A percentile compares a stretch with the other conserved stretches of the same genome.
Conservation (phyloP, 2,888 invertebrate genomes). For the Drosophila paramelanica region DNA sequence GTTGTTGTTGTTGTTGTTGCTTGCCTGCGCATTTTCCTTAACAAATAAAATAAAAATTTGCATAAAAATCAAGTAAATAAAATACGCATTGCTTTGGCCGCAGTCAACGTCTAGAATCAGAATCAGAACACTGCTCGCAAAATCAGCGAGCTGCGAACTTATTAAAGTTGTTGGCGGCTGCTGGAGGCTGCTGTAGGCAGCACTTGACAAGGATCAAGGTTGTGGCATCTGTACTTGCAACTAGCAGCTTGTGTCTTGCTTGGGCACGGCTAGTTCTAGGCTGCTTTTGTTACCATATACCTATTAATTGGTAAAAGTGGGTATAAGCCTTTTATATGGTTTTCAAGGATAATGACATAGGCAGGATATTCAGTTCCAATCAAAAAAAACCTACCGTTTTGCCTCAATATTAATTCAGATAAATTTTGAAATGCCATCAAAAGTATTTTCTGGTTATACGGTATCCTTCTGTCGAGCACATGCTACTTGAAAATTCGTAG, state of each 20-base stretch:
- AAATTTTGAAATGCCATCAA: no score
- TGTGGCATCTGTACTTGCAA: constrained; percentile 49
- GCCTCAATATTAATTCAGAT: no score
- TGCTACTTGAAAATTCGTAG: background rate
- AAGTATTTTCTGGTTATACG: background rate
- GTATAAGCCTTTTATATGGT: no score
- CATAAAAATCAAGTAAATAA: constrained; percentile 81
- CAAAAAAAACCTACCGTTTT: no score
- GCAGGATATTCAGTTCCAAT: no score
- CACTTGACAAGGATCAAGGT: constrained; percentile 83
- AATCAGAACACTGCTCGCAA: constrained; percentile 51
- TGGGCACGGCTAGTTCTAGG: constrained; percentile 48
- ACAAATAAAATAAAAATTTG: constrained; percentile 79
- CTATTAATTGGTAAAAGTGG: background rate
- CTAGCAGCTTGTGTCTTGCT: constrained; percentile 21
- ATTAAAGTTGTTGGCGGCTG: constrained; percentile 73
- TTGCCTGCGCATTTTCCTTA: constrained; percentile 60
- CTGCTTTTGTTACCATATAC: constrained; percentile 15
- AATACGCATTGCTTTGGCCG: constrained; percentile 52
- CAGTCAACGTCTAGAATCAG: constrained; percentile 45
- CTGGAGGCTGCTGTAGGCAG: constrained; percentile 56
- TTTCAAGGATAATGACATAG: no score
- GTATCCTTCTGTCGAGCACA: background rate
- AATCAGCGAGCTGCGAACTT: constrained; percentile 75
- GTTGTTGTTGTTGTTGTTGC: constrained; percentile 14